phyloP scores from a whole-genome alignment of 2,113 vertebrate species.

The Cinclus cinclus region DNA sequence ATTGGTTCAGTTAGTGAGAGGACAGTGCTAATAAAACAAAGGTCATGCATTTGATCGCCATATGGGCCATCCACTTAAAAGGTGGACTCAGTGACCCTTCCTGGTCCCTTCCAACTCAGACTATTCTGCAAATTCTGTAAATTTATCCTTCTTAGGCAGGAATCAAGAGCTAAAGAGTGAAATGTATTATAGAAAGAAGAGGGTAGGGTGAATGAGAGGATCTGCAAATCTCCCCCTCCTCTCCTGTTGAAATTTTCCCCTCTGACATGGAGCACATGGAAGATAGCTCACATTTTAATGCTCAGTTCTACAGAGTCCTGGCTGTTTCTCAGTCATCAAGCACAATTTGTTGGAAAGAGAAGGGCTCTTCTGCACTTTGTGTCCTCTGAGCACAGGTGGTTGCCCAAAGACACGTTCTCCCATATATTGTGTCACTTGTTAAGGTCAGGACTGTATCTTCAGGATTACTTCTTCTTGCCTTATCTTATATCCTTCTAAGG shows the following conservation, averaged over 20 bases:
- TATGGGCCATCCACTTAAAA: not conserved
- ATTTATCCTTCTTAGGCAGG: not conserved
- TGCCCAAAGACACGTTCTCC: fast-evolving
- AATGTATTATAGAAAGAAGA: not conserved
- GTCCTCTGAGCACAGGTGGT: not conserved
- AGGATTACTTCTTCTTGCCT: not conserved
- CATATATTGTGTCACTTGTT: not conserved
- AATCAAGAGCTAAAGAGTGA: not conserved
- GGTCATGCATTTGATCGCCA: fast-evolving
- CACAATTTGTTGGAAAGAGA: not conserved
- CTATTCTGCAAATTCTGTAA: not conserved
- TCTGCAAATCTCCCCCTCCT: not conserved
- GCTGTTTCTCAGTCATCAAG: not conserved
- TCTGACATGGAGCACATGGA: not conserved
- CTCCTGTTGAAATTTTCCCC: not conserved
- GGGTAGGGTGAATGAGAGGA: not conserved
- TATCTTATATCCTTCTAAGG: not conserved
- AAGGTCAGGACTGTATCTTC: not conserved
- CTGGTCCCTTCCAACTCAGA: not conserved
- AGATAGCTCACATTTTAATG: not conserved
- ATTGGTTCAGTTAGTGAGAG: not conserved
- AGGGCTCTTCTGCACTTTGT: not conserved
- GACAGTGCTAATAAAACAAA: not conserved
- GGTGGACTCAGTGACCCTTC: not conserved
- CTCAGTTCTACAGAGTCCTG: not conserved